Evolutionary conservation across 2,797 vertebrate species (phyloP).

Genomic region (Triplophysa bombifrons): DNA sequence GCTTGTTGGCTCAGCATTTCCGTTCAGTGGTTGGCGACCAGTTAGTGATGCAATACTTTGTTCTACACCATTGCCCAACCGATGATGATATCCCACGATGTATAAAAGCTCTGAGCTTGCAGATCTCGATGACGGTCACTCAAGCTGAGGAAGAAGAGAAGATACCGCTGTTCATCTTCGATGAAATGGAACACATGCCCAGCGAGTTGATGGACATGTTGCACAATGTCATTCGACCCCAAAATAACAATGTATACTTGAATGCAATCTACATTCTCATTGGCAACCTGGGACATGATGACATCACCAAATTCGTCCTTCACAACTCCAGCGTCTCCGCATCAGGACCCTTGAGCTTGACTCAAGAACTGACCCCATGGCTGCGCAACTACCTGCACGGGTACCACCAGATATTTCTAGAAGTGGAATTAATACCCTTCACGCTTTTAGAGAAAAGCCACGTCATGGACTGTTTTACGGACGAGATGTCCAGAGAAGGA

Average conservation of each 20-base stretch:
- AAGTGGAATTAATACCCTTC: constrained; percentile 82
- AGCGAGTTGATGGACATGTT: constrained; percentile 81
- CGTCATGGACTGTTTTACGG: constrained; percentile 87
- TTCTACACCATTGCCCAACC: constrained; percentile 87
- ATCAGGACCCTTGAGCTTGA: constrained; percentile 42
- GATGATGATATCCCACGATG: constrained; percentile 72
- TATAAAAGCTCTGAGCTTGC: constrained; percentile 70
- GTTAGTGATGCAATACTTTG: constrained; percentile 91
- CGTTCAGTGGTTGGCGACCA: constrained; percentile 82
- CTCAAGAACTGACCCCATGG: constrained; percentile 74
- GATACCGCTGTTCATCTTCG: constrained; percentile 90
- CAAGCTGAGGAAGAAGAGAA: constrained; percentile 89
- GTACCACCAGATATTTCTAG: constrained; percentile 82
- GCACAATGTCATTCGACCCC: constrained; percentile 73
- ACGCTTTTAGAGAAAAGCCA: constrained; percentile 86
- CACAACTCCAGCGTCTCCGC: constrained; percentile 76
- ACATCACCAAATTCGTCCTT: constrained; percentile 86
- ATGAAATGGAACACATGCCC: constrained; percentile 90
- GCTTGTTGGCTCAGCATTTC: constrained; percentile 90
- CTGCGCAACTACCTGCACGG: constrained; percentile 69
- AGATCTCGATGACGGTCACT: constrained; percentile 79
- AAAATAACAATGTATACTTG: constrained; percentile 85
- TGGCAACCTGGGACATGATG: constrained; percentile 81
- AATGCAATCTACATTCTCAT: constrained; percentile 92
- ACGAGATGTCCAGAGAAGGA: constrained; percentile 91